Conservation (phyloP, 2,113 vertebrate species). For the Syngnathus typhle region DNA sequence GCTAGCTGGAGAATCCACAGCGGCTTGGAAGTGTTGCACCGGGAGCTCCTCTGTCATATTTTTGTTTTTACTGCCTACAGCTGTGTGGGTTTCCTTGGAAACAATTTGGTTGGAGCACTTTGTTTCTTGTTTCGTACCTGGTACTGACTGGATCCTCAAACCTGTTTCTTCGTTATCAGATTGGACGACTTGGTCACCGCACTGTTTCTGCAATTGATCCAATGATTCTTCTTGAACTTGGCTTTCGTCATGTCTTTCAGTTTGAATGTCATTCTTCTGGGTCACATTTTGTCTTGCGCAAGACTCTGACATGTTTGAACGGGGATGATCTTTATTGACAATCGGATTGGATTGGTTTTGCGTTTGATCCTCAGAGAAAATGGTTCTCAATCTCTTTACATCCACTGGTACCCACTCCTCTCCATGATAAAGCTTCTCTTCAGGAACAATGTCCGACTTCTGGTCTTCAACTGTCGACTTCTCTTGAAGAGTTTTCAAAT, state of each 20-base stretch:
- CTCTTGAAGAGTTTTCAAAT: constrained; percentile 78
- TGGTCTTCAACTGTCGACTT: constrained; percentile 66
- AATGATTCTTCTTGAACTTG: constrained; percentile 9
- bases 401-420: constrained; percentile 62
- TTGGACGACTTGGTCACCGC: constrained; percentile 27
- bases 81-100: constrained; percentile 61
- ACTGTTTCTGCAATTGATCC: constrained; percentile 7
- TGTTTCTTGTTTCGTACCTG: constrained; percentile 37
- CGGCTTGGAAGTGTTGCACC: constrained; percentile 61
- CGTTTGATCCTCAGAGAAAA: constrained; percentile 54
- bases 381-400: constrained; percentile 61
- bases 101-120: constrained; percentile 55
- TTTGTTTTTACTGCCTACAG: constrained; percentile 5
- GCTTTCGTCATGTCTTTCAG: constrained; percentile 20
- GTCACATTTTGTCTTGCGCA: constrained; percentile 6
- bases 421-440: constrained; percentile 50
- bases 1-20: constrained; percentile 57
- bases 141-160: not conserved
- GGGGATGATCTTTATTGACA: not conserved
- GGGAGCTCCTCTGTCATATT: constrained; percentile 42
- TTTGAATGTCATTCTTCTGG: constrained; percentile 3
- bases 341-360: constrained; percentile 20
- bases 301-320: constrained; percentile 18
- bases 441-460: constrained; percentile 4
- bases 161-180: constrained; percentile 18